Evolutionary conservation across 2,888 invertebrate species (phyloP), one percentile per base, ranked within the genome.

Genomic region (Tenthredo notha): DNA sequence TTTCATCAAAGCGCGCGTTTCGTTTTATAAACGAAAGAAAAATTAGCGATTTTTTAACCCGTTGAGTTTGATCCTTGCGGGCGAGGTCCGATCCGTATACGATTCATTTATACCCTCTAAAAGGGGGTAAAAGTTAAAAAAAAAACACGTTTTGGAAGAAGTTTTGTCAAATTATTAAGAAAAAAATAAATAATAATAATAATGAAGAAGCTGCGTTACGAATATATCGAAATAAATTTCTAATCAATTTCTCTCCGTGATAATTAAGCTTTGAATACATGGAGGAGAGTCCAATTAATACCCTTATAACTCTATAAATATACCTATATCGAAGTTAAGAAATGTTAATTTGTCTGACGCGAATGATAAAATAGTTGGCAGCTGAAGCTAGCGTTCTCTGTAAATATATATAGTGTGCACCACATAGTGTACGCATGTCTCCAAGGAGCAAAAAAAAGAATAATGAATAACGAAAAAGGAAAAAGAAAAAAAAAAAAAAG

Each of bases 311-410:
- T 67, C 33, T 67, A 65, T 40, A 40, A 25, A 43, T 33, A 74
- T 47, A 43, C 25, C 10, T 74, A 74, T 74, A 74, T 74, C 74
- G 43, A 74, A 74, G 74, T 21, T 83, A 50, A 47, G 65, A 83
- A 83, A 67, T 83, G 40, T 47, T 83, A 83, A 70, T 67, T 67
- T 83, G 47, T 40, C 58, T 33, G 43, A 67, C 83, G 67, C 47
- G 47, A 47, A 50, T 83, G 83, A 83, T 67, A 70, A 90, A 88
- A 88, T 88, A 89, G 89, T 88, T 89, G 87, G 87, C 90, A 90
- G 89, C 88, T 85, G 88, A 87, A 85, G 86, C 87, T 88, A 86
- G 87, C 85, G 86, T 88, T 89, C 87, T 88, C 87, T 90, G 89
- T 90, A 90, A 89, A 90, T 89, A 83, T 40, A 77, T 61, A 80